Conservation (phyloP, 2,888 invertebrate species). For the Tiliacea citrago region DNA sequence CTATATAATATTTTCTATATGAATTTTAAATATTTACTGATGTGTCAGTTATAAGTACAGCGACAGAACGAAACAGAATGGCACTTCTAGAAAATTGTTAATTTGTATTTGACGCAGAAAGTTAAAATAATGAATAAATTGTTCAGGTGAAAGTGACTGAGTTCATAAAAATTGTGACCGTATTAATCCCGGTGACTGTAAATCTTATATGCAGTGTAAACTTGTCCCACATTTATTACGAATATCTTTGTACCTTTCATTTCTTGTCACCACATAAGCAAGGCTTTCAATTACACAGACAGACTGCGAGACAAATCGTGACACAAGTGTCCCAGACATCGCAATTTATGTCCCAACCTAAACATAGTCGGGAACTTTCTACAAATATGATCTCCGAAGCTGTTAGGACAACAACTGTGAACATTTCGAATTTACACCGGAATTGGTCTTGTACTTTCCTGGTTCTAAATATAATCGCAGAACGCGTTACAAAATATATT, state of each 20-base stretch:
- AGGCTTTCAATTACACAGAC: constrained; percentile 57
- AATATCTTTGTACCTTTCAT: constrained; percentile 53
- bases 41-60: not conserved
- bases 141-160: constrained; percentile 4
- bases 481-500: constrained; percentile 62
- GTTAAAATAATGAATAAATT: not conserved
- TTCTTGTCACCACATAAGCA: constrained; percentile 61
- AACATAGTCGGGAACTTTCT: constrained; percentile 51
- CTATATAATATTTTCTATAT: not conserved
- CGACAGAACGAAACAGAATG: not conserved
- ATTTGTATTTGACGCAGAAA: not conserved
- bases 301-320: constrained; percentile 58
- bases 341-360: constrained; percentile 50
- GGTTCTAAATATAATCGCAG: constrained; percentile 54
- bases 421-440: constrained; percentile 50
- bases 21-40: not conserved
- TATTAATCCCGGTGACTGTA: constrained; percentile 13
- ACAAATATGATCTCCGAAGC: constrained; percentile 57
- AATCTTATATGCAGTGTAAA: constrained; percentile 12
- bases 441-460: constrained; percentile 46
- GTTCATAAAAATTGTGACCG: constrained; percentile 1
- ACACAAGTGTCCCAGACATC: constrained; percentile 61
- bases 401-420: constrained; percentile 20
- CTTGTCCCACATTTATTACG: constrained; percentile 53
- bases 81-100: not conserved